Conservation (phyloP, 2,888 invertebrate genomes). For the Drosophila neoperkinsi region DNA sequence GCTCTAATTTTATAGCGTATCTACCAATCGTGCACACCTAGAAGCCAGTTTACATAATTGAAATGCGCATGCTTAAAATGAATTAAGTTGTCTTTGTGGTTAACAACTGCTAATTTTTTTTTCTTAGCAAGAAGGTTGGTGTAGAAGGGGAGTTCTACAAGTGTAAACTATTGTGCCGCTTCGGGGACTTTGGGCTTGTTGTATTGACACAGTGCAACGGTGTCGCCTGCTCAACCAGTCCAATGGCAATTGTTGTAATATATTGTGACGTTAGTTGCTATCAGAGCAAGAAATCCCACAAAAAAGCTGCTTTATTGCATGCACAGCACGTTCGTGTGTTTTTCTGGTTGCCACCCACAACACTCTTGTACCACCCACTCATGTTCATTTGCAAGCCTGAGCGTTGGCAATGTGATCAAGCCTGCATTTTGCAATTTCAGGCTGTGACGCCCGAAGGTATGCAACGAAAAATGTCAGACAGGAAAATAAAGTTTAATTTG, state of each 20-base stretch:
- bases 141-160: constrained; percentile 19
- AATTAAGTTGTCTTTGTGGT: constrained; percentile 23
- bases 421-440: constrained; percentile 81
- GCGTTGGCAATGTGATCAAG: constrained; percentile 76
- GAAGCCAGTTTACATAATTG: constrained; percentile 52
- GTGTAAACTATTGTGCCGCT: constrained; percentile 46
- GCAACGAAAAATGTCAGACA: constrained; percentile 59
- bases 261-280: constrained; percentile 76
- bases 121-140: constrained; percentile 5
- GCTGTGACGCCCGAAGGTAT: constrained; percentile 75
- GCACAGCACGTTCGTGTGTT: constrained; percentile 77
- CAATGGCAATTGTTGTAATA: constrained; percentile 72
- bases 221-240: constrained; percentile 26
- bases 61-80: constrained; percentile 43
- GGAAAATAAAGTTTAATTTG: constrained; percentile 78
- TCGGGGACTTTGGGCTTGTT: constrained; percentile 11
- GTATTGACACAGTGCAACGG: constrained; percentile 33
- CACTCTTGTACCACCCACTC: not conserved
- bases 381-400: constrained; percentile 73
- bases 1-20: constrained; percentile 4
- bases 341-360: constrained; percentile 54
- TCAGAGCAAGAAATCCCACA: constrained; percentile 70
- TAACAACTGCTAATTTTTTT: constrained; percentile 6
- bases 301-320: constrained; percentile 79
- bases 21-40: constrained; percentile 20